Conservation (phyloP, 1,140 invertebrate genomes). For the Pogonomyrmex californicus region DNA sequence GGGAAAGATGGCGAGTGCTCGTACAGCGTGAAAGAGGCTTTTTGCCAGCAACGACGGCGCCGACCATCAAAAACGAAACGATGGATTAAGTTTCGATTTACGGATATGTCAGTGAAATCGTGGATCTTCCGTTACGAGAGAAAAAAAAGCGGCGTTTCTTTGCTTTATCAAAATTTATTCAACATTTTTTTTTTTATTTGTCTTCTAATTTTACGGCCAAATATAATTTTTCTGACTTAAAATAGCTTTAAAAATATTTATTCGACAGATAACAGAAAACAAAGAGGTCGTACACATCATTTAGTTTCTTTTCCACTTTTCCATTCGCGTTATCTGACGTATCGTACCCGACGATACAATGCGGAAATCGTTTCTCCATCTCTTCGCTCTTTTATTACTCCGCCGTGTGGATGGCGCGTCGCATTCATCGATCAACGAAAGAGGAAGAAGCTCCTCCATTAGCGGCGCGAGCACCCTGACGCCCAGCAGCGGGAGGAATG, state of each 20-base stretch:
- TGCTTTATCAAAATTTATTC: not conserved
- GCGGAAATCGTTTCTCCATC: conserved; percentile 7
- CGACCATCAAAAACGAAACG: conserved; percentile 35
- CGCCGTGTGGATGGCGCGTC: not conserved
- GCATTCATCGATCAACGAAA: conserved; percentile 60
- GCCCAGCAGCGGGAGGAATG: conserved; percentile 21
- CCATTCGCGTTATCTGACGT: not conserved
- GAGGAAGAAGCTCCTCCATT: conserved; percentile 55
- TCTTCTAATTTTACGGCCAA: not conserved
- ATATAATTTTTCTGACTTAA: not conserved
- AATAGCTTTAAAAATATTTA: not conserved
- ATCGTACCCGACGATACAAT: not conserved
- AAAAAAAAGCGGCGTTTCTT: too few relatives aligned
- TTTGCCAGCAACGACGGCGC: conserved; percentile 52
- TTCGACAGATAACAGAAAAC: not conserved
- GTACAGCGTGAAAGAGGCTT: conserved; percentile 69
- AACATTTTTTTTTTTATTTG: not conserved
- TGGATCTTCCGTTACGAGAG: not conserved
- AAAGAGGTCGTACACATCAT: not conserved
- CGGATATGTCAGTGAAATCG: not conserved
- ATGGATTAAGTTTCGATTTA: conserved; percentile 61
- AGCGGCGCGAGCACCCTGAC: conserved; percentile 39
- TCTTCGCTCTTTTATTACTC: conserved; percentile 43
- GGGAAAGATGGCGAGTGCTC: conserved; percentile 68
- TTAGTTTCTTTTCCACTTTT: not conserved